Evolutionary conservation across 2,797 vertebrate genomes (phyloP), one percentile per base, ranked within the genome.

Genomic region (Malurus leucopterus): DNA sequence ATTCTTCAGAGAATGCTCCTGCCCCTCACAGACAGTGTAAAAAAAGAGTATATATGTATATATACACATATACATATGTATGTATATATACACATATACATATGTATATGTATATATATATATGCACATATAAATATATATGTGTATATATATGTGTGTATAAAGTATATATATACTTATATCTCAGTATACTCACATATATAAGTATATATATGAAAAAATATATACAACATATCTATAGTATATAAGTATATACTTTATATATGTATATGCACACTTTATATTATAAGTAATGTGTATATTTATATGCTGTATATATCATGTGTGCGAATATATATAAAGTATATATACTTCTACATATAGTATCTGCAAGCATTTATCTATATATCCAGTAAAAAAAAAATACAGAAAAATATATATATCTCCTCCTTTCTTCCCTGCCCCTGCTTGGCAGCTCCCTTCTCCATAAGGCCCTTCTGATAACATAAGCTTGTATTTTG

Each of bases 381-480:
- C 43, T 34, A 15, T 50, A 15, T 8, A 58, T 32, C 6, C 24
- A 54, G 46, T 24, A 0, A 51, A 41, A 18, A 24, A 17, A 30
- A 30, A 30, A 30, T 5, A 4, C 13, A 8, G 7, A 47, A 24
- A 46, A 5, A 30, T 6, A 29, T 15, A 8, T 27, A 2, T 63
- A n/a, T 70, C 1, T 51, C 4, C 6, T 47, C 15, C 1, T 0
- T 21, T 18, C 8, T 40, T 9, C 19, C 9, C 6, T 1, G 0
- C 11, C 36, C 10, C 15, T 15, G 6, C 15, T 44, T 67, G 50
- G 32, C 54, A 22, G 30, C 1, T 0, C 26, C 34, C 26, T 34
- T 64, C 11, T 21, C 49, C 30, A 0, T 30, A 3, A n/a, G 59
- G 68, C 16, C 49, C 36, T 76, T 73, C 40, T 13, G 27, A 6